phyloP scores from a whole-genome alignment of 2,797 vertebrate genomes.

The Rhinophrynus dorsalis region DNA sequence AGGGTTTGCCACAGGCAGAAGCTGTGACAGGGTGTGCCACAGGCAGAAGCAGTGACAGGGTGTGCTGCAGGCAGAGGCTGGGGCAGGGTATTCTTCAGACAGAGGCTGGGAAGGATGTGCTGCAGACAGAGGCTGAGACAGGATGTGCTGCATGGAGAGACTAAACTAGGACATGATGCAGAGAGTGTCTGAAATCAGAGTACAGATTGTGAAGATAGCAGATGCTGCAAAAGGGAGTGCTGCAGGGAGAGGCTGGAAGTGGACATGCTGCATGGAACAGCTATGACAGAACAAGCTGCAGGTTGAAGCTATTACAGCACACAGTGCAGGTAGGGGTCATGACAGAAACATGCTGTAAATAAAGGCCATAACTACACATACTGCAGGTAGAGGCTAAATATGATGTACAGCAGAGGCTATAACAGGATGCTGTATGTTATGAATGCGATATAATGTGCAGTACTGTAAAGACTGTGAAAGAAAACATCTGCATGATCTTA shows the following conservation, averaged over 20 bases:
- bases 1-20: too few relatives aligned
- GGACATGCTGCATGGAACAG: neutral
- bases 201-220: neutral
- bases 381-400: neutral
- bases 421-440: neutral
- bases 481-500: constrained; percentile 61
- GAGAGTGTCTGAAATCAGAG: neutral
- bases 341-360: neutral
- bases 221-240: neutral
- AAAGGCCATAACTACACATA: neutral
- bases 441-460: neutral
- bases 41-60: too few relatives aligned
- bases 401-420: neutral
- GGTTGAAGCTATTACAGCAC: too few relatives aligned
- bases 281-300: constrained; percentile 5
- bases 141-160: neutral
- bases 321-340: too few relatives aligned
- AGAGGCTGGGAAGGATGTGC: too few relatives aligned
- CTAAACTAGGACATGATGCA: neutral
- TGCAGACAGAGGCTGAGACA: neutral
- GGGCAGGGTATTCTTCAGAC: too few relatives aligned
- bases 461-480: neutral
- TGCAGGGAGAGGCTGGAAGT: neutral
- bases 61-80: too few relatives aligned
- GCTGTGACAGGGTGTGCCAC: too few relatives aligned